Evolutionary conservation across 1,140 invertebrate species (phyloP).

Genomic region (Heterodera schachtii): DNA sequence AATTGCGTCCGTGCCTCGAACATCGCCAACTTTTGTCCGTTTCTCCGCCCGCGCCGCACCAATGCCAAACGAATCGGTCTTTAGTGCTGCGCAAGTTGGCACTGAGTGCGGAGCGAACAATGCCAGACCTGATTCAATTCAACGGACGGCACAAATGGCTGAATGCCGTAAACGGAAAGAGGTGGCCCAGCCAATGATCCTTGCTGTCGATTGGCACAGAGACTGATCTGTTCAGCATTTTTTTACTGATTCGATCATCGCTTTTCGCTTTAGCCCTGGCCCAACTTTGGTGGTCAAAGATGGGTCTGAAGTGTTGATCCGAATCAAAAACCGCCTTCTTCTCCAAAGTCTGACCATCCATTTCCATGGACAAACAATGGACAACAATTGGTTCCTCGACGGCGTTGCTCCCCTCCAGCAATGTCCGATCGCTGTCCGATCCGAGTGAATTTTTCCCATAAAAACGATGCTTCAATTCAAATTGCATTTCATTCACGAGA

Average conservation of each 20-base stretch:
- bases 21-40: background rate
- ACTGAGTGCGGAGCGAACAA: background rate
- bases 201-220: too few species aligned
- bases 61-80: background rate
- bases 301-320: slow-evolving; percentile 56
- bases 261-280: slow-evolving; percentile 43
- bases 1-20: background rate
- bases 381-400: slow-evolving; percentile 50
- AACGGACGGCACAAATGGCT: background rate
- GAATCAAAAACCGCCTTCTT: slow-evolving; percentile 53
- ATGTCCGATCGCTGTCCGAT: slow-evolving; percentile 35
- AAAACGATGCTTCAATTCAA: too few species aligned
- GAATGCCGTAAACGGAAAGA: slow-evolving; percentile 2
- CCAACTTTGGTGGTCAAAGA: slow-evolving; percentile 54
- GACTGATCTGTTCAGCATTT: too few species aligned
- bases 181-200: background rate
- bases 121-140: slow-evolving; percentile 7
- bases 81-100: background rate
- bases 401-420: slow-evolving; percentile 41
- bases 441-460: background rate
- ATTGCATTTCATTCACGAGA: too few species aligned
- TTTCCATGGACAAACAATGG: slow-evolving; percentile 61
- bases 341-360: slow-evolving; percentile 59
- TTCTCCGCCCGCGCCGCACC: background rate
- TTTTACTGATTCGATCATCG: too few species aligned